Evolutionary conservation across 2,113 vertebrate species (phyloP).

Genomic region (Azemiops feae): DNA sequence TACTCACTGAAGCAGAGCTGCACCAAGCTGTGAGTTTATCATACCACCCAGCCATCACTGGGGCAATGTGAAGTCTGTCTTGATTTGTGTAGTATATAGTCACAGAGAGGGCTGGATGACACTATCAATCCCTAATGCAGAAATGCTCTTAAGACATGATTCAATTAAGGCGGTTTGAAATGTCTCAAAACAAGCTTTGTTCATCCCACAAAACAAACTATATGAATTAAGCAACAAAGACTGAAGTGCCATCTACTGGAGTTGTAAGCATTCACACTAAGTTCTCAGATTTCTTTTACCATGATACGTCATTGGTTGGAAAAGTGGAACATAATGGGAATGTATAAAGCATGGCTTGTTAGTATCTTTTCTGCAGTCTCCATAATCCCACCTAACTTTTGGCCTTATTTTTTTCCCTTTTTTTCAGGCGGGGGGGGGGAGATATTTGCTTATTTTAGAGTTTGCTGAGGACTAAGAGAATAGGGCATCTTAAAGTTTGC

Average conservation of each 20-base stretch:
- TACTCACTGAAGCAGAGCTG: too few species aligned
- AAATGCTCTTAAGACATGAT: neutral
- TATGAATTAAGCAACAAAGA: conserved; percentile 9
- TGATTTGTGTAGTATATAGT: neutral
- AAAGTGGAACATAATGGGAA: neutral
- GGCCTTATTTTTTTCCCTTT: neutral
- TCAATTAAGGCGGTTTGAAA: neutral
- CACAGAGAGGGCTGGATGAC: neutral
- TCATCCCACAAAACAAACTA: neutral
- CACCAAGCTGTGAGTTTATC: too few species aligned
- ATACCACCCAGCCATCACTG: neutral
- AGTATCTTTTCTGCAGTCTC: neutral
- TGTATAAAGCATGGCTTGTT: neutral
- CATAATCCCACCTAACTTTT: neutral
- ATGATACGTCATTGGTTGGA: neutral
- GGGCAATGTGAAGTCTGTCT: neutral
- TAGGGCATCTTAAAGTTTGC: neutral
- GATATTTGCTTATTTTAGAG: neutral
- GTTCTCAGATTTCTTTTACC: neutral
- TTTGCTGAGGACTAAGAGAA: neutral
- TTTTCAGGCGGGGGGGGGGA: neutral
- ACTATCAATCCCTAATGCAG: neutral
- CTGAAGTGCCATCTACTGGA: conserved; percentile 30
- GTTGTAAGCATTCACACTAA: neutral
- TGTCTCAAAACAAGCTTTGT: neutral